Evolutionary conservation across 2,888 invertebrate genomes (phyloP), one percentile per base, ranked within the genome.

Genomic region (Isotomurus palustris): DNA sequence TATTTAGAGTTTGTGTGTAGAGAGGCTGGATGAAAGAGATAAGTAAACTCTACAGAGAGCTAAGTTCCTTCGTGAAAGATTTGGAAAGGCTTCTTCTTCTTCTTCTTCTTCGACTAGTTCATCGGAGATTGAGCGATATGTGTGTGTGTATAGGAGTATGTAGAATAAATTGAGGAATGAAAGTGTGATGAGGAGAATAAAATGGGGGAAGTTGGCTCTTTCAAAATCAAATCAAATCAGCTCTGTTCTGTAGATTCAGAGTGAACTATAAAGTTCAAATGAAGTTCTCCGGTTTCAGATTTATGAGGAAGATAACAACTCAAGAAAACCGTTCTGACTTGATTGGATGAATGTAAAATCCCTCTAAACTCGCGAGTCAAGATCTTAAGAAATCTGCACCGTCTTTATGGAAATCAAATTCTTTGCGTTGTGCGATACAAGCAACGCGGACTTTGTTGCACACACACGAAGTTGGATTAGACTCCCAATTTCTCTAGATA

Each of bases 251-350:
- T 8, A 49, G 21, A 21, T 35, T 49, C 49, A 35, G 43, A 43
- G 43, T 43, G 43, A 43, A 43, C 43, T 43, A 28, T 45, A 28
- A 55, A 40, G 49, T 48, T 56, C 51, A 56, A 56, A 56, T 56
- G 56, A 56, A 56, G 56, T 56, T 36, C 51, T 49, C 41, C 24
- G 32, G 43, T 56, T 44, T 38, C 52, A 48, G 56, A 57, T 57
- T 57, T 57, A 57, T 50, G 56, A 57, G 22, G 35, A 45, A 51
- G 56, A 57, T 57, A 57, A 57, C 56, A 57, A 57, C 56, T 51
- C 44, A 38, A 50, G 50, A 50, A 50, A 50, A 21, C 50, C 40
- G 29, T 35, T 50, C 35, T 8, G 38, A 27, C 50, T 50, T 50
- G 50, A 50, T 50, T 50, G 50, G 50, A 35, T 50, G 50, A 50